Evolutionary conservation across 2,888 invertebrate species (phyloP).

Genomic region (Drosophila pseudotakahashii): DNA sequence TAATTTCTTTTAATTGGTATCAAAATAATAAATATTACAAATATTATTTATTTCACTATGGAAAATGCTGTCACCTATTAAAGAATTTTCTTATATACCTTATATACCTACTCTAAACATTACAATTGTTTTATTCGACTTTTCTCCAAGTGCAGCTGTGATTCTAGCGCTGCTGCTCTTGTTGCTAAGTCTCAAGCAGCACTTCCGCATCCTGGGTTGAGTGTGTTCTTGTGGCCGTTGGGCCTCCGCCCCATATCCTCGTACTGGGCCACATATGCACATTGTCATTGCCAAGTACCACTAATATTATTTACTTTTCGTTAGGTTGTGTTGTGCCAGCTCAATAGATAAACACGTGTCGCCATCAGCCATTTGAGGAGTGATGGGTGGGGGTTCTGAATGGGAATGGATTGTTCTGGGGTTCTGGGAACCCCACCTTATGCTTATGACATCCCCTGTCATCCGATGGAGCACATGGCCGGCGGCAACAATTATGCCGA

Average conservation of each 20-base stretch:
- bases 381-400: not conserved
- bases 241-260: constrained; percentile 23
- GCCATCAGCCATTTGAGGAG: constrained; percentile 31
- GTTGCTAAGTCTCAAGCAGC: constrained; percentile 50
- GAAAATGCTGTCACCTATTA: too few relatives aligned
- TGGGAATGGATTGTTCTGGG: not conserved
- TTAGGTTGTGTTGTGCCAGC: constrained; percentile 62
- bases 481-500: constrained; percentile 71
- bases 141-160: constrained; percentile 4
- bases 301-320: constrained; percentile 78
- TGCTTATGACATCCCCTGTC: constrained; percentile 26
- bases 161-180: constrained; percentile 24
- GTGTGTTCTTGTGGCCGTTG: constrained; percentile 56
- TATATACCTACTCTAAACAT: too few relatives aligned
- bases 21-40: too few relatives aligned
- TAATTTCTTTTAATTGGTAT: too few relatives aligned
- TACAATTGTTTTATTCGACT: too few relatives aligned
- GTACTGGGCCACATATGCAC: constrained; percentile 73
- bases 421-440: constrained; percentile 3
- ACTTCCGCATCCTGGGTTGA: constrained; percentile 63
- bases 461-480: constrained; percentile 30
- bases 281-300: constrained; percentile 79
- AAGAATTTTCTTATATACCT: too few relatives aligned
- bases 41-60: too few relatives aligned
- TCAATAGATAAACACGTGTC: constrained; percentile 48